Percentiles rank a stretch among this genome's conserved stretches.
Conservation (phyloP, 2,888 invertebrate genomes). For the Eucera pruinosa region DNA sequence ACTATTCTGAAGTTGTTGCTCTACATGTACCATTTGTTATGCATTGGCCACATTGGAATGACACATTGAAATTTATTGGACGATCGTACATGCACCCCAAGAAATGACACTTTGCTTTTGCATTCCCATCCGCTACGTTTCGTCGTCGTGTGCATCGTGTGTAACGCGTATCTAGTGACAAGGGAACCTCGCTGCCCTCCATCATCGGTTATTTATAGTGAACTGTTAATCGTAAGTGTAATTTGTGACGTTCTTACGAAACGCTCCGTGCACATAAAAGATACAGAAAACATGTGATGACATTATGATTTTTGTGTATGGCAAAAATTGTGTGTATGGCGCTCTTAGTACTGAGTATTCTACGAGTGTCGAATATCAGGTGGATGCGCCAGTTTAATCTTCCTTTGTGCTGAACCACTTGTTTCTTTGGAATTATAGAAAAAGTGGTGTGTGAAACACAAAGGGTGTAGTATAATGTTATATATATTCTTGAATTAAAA, state of each 20-base stretch:
- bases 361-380: too few relatives aligned
- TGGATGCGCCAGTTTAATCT: too few relatives aligned
- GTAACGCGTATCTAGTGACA: constrained; percentile 15
- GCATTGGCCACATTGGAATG: background rate
- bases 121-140: constrained; percentile 14
- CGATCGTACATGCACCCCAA: background rate
- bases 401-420: too few relatives aligned
- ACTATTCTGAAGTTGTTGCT: too few relatives aligned
- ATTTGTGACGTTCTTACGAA: constrained; percentile 4
- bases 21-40: background rate
- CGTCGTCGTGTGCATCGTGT: background rate
- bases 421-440: too few relatives aligned
- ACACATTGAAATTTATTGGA: constrained; percentile 4
- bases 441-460: too few relatives aligned
- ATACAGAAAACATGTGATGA: background rate
- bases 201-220: constrained; percentile 26
- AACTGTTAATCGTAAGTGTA: constrained; percentile 13
- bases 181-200: background rate
- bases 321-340: too few relatives aligned
- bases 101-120: background rate
- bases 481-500: too few relatives aligned
- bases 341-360: too few relatives aligned
- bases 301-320: too few relatives aligned
- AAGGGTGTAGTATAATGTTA: too few relatives aligned
- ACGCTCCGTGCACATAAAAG: too few relatives aligned